Evolutionary conservation across 1,140 invertebrate genomes (phyloP), one percentile per base, ranked within the genome.

Genomic region (Alviniconcha marisindica): DNA sequence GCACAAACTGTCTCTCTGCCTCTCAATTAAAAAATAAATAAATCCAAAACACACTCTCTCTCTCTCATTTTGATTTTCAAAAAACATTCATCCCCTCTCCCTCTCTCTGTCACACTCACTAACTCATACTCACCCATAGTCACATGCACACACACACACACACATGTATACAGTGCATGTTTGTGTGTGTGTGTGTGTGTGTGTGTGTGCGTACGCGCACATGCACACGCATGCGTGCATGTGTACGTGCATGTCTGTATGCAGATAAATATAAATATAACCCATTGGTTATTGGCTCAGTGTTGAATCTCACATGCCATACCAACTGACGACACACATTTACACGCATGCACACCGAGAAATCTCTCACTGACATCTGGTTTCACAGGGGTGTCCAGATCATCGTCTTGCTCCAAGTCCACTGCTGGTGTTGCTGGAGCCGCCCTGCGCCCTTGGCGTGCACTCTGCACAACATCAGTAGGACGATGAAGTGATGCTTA

Each of bases 401-500:
- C 81, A 76, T 85, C 86, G 44, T 86, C 81, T 48, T 85, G 82
- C 48, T 82, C 71, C 31, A 76, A 31, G 28, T 82, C 81, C 33
- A 84, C 80, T 44, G 77, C 85, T 40, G 84, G 77, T 28, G 79
- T 82, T 69, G 85, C 83, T 77, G 86, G 48, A 40, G 54, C 81
- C 31, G 89, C 88, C 82, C 89, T 69, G 71, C 89, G 79, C 21
- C 89, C 89, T 80, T 84, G 79, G 56, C 89, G 89, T 36, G 85
- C 87, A 85, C 83, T 84, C 83, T 88, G 82, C 15, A 40, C 5
- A 71, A 60, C n/a, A n/a, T n/a, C n/a, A n/a, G n/a, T n/a, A n/a
- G n/a, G n/a, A n/a, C n/a, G n/a, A n/a, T n/a, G n/a, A n/a, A n/a
- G n/a, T n/a, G n/a, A n/a, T n/a, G n/a, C n/a, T n/a, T n/a, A n/a